Percentiles rank a stretch among this genome's conserved stretches.
Conservation (phyloP, 2,888 invertebrate species). For the Noctua janthina region DNA sequence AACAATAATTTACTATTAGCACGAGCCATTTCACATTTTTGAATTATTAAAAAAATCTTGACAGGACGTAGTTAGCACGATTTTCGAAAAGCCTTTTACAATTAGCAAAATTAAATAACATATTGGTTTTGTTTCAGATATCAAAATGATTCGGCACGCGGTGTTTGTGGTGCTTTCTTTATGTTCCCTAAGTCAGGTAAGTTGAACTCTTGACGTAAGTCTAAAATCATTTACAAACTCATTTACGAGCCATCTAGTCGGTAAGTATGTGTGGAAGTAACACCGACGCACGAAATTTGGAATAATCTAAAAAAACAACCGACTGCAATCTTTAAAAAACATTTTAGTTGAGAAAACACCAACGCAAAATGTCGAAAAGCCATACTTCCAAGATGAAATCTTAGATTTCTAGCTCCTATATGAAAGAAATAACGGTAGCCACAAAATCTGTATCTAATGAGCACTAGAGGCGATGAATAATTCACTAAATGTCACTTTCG, state of each 20-base stretch:
- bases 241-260: too few relatives aligned
- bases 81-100: neutral
- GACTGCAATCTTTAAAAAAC: neutral
- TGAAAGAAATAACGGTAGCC: neutral
- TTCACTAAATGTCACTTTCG: conserved; percentile 58
- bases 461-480: conserved; percentile 45
- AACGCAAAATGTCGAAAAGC: neutral
- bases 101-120: neutral
- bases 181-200: conserved; percentile 49
- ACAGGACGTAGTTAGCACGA: neutral
- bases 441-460: conserved; percentile 33
- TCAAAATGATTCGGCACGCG: conserved; percentile 57
- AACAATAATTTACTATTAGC: neutral
- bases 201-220: neutral
- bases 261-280: too few relatives aligned
- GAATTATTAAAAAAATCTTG: neutral
- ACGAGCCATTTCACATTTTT: neutral
- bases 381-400: neutral
- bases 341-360: neutral
- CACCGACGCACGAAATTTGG: too few relatives aligned
- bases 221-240: neutral
- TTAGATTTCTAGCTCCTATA: conserved; percentile 16
- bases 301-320: neutral
- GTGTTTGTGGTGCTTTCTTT: conserved; percentile 39
- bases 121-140: conserved; percentile 57